These are phyloP conservation scores for Zosterops japonicus DNA, from an alignment of 2,113 vertebrate species.

Conservation along the genomic window DNA sequence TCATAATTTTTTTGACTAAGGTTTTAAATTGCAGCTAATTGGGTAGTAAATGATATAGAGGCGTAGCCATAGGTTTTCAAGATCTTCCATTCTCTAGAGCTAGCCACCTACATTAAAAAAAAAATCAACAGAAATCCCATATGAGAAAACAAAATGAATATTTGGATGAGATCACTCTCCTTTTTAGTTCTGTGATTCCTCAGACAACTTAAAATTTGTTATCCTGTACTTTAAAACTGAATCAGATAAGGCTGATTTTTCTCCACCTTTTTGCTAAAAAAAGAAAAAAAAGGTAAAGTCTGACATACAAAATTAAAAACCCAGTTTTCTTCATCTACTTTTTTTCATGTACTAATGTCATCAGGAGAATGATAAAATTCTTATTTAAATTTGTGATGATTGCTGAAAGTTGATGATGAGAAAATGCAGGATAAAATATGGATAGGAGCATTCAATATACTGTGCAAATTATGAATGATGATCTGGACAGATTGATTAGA, in stretches of 20 bases:
- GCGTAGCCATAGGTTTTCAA: background rate
- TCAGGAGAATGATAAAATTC: background rate
- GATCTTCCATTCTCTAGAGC: background rate
- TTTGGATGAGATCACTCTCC: background rate
- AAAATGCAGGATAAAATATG: constrained; percentile 57
- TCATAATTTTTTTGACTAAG: background rate
- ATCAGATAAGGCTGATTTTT: background rate
- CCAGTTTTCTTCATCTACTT: background rate
- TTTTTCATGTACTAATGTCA: background rate
- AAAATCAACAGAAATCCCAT: background rate
- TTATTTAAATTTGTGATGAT: constrained; percentile 16
- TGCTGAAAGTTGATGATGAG: constrained; percentile 21
- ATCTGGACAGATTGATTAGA: constrained; percentile 67
- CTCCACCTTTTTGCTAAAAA: background rate
- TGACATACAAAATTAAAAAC: background rate
- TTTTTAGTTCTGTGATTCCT: background rate
- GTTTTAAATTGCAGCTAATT: background rate
- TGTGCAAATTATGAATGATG: constrained; percentile 66
- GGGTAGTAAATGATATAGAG: background rate
- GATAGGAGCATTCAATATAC: constrained; percentile 34
- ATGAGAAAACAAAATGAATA: background rate
- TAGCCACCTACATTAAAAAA: background rate
- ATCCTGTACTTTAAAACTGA: background rate
- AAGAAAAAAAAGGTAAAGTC: background rate
- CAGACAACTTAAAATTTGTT: background rate